Evolutionary conservation across 1,140 invertebrate species (phyloP), one percentile per base, ranked within the genome.

Genomic region (Euura lappo): DNA sequence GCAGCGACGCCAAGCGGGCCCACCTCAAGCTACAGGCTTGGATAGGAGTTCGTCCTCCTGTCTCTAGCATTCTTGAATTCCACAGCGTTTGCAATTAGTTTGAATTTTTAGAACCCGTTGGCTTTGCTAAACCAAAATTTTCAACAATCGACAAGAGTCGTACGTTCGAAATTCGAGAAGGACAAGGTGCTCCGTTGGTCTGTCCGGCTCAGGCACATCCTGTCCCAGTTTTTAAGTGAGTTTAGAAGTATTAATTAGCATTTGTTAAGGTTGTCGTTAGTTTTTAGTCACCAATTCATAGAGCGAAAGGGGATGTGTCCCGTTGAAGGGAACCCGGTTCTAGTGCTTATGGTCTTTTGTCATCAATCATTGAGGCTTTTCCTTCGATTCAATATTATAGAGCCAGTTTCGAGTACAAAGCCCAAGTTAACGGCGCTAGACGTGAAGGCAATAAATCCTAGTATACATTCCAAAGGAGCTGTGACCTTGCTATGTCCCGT

Each of bases 401-500:
- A 90, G 76, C 90, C 90, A 7, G 80, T 90, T 72, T 90, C 89
- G 74, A 88, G 86, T 75, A 85, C 86, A 46, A 87, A 86, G 71
- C 90, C 90, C 6, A 90, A 90, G 81, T 85, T 90, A 78, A 88
- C 88, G 11, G 85, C 85, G 45, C 70, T 88, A 79, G 87, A 88
- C 72, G 84, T 88, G 65, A 87, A 87, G 76, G 86, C 86, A 44
- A 87, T 82, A 4, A 87, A 86, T 72, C 85, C 87, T 45, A 75
- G 74, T 66, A 73, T 83, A 70, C 72, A 74, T 72, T 76, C 74
- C 43, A 75, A 64, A 69, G 74, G 74, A 3, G 71, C 90, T 87
- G 67, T 88, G 83, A 82, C 89, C 83, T 76, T 95, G 74, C 88
- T 93, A 71, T 95, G 94, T 85, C 91, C 89, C 46, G 90, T 89